A percentile compares a stretch with the other conserved stretches of the same genome.
These are phyloP conservation scores for Acanthochromis polyacanthus DNA, from an alignment of 2,113 vertebrate genomes.

Conservation along the genomic window DNA sequence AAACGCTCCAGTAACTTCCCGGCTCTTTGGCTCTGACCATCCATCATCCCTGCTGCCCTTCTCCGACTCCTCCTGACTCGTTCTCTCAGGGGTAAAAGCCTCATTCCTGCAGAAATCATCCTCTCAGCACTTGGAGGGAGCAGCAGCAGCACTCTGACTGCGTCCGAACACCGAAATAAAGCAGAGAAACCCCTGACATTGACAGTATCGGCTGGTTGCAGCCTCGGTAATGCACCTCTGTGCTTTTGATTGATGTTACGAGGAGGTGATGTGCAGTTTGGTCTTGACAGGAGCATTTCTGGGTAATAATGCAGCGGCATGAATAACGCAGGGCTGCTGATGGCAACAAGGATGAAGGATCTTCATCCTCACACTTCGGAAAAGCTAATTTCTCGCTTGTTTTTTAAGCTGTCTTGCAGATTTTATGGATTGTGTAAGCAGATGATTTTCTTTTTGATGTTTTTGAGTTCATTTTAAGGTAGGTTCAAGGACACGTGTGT, in stretches of 20 bases:
- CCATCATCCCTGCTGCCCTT: conserved; percentile 33
- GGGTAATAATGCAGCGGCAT: conserved; percentile 17
- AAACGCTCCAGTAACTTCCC: not conserved
- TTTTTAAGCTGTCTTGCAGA: not conserved
- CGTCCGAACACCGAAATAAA: not conserved
- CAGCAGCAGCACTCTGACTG: conserved; percentile 21
- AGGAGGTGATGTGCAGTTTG: not conserved
- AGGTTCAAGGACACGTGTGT: too few species aligned
- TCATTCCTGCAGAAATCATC: conserved; percentile 21
- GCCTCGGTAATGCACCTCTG: not conserved
- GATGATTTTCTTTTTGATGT: too few species aligned
- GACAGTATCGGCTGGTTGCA: not conserved
- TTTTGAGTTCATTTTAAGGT: too few species aligned
- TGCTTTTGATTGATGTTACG: conserved; percentile 22
- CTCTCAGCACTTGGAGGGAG: conserved; percentile 48
- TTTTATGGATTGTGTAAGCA: not conserved
- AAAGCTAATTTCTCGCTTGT: not conserved
- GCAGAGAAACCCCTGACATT: conserved; percentile 44
- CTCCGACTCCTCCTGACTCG: not conserved
- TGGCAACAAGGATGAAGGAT: too few species aligned
- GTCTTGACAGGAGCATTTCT: conserved; percentile 1
- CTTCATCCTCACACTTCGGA: too few species aligned
- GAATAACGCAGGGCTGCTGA: conserved; percentile 24
- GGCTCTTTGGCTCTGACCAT: not conserved
- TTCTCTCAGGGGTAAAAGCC: conserved; percentile 21